Base-by-base conservation (phyloP, 2,888 invertebrate genomes). In the Kuschelorhynchus macadamiae region DNA sequence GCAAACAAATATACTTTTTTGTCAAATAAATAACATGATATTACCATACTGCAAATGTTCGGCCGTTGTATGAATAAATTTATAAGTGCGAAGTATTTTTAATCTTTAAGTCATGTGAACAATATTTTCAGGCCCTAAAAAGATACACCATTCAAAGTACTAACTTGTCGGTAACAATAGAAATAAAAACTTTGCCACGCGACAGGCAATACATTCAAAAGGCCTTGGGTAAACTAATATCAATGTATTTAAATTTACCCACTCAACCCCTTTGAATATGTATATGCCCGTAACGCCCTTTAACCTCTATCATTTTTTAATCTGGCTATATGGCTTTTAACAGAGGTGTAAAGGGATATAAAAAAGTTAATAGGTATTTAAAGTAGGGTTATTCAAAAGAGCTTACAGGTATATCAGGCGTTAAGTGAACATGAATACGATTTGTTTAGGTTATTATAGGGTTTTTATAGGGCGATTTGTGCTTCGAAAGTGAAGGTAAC, bases 201-300 rank as follows among this genome's bases (percentile, higher is more conserved):
- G 56, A 56, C 56, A 30, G 1, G 7, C 7, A 42, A 4, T 56
- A 30, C 44, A 11, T 20, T 52, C 18, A 42, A 36, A 55, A 17
- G 21, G 12, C 36, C 20, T 44, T 17, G 33, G 64, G 56, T 57
- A 64, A 55, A 52, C 49, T 33, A 18, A 18, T 16, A 32, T n/a
- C 12, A n/a, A 56, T 18, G 16, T 67, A 67, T 67, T 67, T 52
- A 67, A 67, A 67, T 67, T 46, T 21, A 67, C 50, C 67, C 67
- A 42, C 42, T 44, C 20, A 65, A 33, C 60, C 66, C 60, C 47
- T 66, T 66, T 60, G 44, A 57, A 66, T 66, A 66, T 66, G 52
- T 60, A 66, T 59, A 36, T 44, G 42, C 11, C 36, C 3, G 46
- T 47, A 39, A 55, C 42, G 30, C 42, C 41, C 55, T 55, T 42